These are phyloP conservation scores for Saguinus midas DNA, from an alignment of 2,113 vertebrate genomes.

Conservation along the genomic window DNA sequence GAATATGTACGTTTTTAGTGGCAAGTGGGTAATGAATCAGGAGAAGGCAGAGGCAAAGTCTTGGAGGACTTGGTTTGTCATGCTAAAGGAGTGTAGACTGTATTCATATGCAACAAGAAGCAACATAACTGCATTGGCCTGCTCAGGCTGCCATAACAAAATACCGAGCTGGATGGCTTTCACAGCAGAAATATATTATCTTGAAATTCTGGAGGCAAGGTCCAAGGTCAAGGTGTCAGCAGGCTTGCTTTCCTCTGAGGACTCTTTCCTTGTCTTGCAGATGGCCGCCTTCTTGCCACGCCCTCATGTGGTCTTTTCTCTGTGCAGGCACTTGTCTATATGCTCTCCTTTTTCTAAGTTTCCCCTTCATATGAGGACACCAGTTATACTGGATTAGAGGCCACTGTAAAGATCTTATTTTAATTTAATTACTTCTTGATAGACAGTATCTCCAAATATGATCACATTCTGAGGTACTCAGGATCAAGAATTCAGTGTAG, in stretches of 20 bases:
- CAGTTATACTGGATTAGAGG: neutral
- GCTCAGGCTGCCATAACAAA: neutral
- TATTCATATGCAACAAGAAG: neutral
- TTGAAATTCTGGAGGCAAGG: neutral
- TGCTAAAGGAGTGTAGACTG: neutral
- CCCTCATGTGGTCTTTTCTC: neutral
- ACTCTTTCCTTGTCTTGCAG: too few species aligned
- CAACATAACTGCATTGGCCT: accelerated
- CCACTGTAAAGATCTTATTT: neutral
- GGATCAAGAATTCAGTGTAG: neutral
- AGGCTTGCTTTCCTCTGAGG: neutral
- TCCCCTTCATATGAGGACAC: neutral
- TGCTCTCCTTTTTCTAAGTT: neutral
- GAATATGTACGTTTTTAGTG: accelerated
- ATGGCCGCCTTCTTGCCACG: neutral
- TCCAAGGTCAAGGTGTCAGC: neutral
- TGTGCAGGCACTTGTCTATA: accelerated
- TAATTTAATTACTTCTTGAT: neutral
- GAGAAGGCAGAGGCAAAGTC: neutral
- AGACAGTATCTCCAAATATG: neutral
- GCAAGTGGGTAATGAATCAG: accelerated
- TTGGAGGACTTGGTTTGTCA: neutral
- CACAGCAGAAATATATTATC: neutral
- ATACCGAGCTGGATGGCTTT: too few species aligned
- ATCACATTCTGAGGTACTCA: neutral